A percentile compares a stretch with the other conserved stretches of the same genome.
phyloP scores from a whole-genome alignment of 1,140 invertebrate genomes.

The Sarcophaga peregrina region DNA sequence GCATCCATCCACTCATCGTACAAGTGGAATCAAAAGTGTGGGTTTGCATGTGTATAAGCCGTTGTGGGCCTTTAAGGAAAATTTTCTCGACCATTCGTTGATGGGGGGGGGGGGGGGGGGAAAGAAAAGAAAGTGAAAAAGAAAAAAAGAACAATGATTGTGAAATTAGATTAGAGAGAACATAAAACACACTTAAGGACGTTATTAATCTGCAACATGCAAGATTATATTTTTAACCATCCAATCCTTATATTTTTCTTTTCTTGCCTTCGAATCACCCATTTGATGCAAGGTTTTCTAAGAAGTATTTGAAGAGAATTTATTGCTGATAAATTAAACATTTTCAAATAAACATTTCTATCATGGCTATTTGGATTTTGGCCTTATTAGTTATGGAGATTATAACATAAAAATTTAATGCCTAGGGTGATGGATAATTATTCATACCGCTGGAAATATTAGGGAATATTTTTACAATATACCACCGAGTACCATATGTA shows the following conservation, averaged over 20 bases:
- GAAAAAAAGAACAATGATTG: not conserved
- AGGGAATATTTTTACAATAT: too few relatives aligned
- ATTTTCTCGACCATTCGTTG: not conserved
- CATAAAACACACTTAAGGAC: constrained; percentile 7
- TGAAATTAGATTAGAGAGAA: not conserved
- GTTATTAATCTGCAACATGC: constrained; percentile 15
- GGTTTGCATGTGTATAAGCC: not conserved
- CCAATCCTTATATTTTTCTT: not conserved
- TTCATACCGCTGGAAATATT: too few relatives aligned
- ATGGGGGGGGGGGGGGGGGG: too few relatives aligned
- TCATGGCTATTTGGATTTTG: too few relatives aligned
- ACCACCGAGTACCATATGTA: too few relatives aligned
- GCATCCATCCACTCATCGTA: too few relatives aligned
- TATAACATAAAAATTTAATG: too few relatives aligned
- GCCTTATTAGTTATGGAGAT: too few relatives aligned
- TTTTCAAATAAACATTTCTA: not conserved
- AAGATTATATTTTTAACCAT: not conserved
- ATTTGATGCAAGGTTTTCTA: not conserved
- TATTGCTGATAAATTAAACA: not conserved
- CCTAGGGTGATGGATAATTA: too few relatives aligned
- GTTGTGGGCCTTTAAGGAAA: not conserved
- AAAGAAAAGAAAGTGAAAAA: too few relatives aligned
- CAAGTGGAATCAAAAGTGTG: not conserved
- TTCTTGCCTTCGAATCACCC: too few relatives aligned
- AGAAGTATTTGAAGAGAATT: not conserved